phyloP scores from a whole-genome alignment of 2,797 vertebrate genomes.

The Gymnothorax reevesii region DNA sequence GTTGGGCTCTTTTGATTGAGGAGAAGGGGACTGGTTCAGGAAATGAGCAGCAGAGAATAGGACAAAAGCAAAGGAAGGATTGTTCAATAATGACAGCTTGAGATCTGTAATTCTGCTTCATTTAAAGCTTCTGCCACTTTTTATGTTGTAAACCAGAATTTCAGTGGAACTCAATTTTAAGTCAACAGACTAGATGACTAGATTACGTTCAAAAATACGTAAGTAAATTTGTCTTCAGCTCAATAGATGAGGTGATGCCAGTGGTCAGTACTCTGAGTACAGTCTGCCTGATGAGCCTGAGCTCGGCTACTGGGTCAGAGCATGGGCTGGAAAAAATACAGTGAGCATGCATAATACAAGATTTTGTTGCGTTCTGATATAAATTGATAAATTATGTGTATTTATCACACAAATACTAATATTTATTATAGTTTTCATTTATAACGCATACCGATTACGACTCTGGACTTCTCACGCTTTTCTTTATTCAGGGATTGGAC shows the following conservation, averaged over 20 bases:
- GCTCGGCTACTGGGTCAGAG: not conserved
- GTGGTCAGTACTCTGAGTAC: not conserved
- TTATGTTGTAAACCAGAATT: slow-evolving; percentile 24
- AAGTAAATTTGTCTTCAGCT: slow-evolving; percentile 24
- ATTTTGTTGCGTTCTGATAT: not conserved
- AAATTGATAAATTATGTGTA: too few species aligned
- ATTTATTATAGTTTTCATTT: too few species aligned
- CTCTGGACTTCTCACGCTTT: too few species aligned
- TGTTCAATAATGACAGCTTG: not conserved
- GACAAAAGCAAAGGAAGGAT: slow-evolving; percentile 15
- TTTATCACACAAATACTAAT: too few species aligned
- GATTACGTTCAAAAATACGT: slow-evolving; percentile 7
- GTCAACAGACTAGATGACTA: not conserved
- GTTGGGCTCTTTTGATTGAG: slow-evolving; percentile 67
- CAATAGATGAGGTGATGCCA: not conserved
- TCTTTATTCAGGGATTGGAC: too few species aligned
- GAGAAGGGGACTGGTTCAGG: slow-evolving; percentile 57
- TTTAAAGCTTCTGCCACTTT: slow-evolving; percentile 16
- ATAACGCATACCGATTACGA: too few species aligned
- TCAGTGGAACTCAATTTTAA: slow-evolving; percentile 20
- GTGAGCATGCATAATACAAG: not conserved
- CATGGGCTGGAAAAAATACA: not conserved
- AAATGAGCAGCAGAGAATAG: slow-evolving; percentile 46
- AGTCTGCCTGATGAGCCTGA: not conserved
- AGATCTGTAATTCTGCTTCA: slow-evolving; percentile 31